These are phyloP conservation scores for Drosophila sucinea DNA, from an alignment of 1,140 invertebrate genomes.

Conservation along the genomic window DNA sequence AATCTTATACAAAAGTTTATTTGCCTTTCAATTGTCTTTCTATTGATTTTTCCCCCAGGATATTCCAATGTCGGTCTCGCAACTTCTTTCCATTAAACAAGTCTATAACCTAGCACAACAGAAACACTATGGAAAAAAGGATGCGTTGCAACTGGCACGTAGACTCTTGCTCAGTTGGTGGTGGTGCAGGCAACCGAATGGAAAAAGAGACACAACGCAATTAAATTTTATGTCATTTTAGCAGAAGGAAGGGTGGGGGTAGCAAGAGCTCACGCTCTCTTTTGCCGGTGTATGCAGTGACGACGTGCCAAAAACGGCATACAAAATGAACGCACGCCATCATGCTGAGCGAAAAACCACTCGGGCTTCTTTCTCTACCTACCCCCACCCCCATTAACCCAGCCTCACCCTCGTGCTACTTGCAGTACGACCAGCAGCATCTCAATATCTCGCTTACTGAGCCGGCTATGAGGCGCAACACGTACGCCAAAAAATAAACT, in stretches of 20 bases:
- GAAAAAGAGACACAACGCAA: slow-evolving; percentile 39
- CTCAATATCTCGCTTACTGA: slow-evolving; percentile 16
- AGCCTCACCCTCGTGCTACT: slow-evolving; percentile 13
- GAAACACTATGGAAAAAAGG: slow-evolving; percentile 39
- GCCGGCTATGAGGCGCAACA: slow-evolving; percentile 63
- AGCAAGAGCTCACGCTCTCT: neutral
- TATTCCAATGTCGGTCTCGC: no score
- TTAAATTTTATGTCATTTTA: slow-evolving; percentile 59
- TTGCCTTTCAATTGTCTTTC: no score
- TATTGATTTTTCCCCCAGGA: no score
- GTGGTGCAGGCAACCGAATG: slow-evolving; percentile 39
- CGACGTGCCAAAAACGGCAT: slow-evolving; percentile 72
- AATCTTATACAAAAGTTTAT: no score
- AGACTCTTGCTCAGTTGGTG: slow-evolving; percentile 30
- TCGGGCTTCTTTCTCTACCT: neutral
- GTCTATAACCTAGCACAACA: slow-evolving; percentile 55
- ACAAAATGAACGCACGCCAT: slow-evolving; percentile 44
- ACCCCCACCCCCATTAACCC: neutral
- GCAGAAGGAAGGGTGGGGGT: slow-evolving; percentile 28
- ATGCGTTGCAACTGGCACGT: slow-evolving; percentile 69
- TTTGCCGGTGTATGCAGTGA: slow-evolving; percentile 33
- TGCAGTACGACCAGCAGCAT: slow-evolving; percentile 8
- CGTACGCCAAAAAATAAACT: slow-evolving; percentile 62
- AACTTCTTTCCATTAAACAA: neutral
- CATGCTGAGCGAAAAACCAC: slow-evolving; percentile 23